Base-by-base conservation (phyloP, 2,113 vertebrate genomes). In the Tetrax tetrax region DNA sequence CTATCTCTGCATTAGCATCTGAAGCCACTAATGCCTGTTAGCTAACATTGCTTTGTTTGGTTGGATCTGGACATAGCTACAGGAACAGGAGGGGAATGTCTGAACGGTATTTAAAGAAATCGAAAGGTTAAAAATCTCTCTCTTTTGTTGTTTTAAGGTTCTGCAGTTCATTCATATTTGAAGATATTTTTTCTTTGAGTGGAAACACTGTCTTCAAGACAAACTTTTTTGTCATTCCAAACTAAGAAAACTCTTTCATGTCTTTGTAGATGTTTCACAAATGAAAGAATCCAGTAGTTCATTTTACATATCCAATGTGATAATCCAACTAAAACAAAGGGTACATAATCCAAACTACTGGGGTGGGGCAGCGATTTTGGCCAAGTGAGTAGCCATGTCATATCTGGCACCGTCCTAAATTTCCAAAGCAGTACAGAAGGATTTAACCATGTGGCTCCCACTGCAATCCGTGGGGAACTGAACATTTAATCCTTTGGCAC, bases 361-460 rank as follows among this genome's bases (percentile, higher is more conserved):
- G 95, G 83, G 74, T 51, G 90, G 89, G 95, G 97, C 91, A 94
- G 75, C 29, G 76, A 86, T 72, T 65, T 16, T 64, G 91, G 96
- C 92, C 83, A 74, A 90, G 60, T 50, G 31, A 71, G 91, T 76
- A 77, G 76, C 87, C 74, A 33, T 38, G 82, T 90, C 94, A 7
- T 48, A 71, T 56, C 83, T 95, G 93, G 89, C 96, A 93, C 89
- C 84, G 72, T 60, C 88, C 95, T 90, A 41, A 11, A 83, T 96
- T 97, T 96, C 92, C 97, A 97, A 94, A 95, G 96, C 88, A 90
- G 68, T 33, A 66, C 85, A 90, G 80, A 89, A 95, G 89, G 93
- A 84, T 69, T 91, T 37, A 79, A 79, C 65, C 69, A 23, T 76
- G 89, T 64, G 91, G 85, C 86, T 97, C 95, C 96, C 89, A 84